Evolutionary conservation across 2,888 invertebrate species (phyloP), one percentile per base, ranked within the genome.

Genomic region (Syritta pipiens): DNA sequence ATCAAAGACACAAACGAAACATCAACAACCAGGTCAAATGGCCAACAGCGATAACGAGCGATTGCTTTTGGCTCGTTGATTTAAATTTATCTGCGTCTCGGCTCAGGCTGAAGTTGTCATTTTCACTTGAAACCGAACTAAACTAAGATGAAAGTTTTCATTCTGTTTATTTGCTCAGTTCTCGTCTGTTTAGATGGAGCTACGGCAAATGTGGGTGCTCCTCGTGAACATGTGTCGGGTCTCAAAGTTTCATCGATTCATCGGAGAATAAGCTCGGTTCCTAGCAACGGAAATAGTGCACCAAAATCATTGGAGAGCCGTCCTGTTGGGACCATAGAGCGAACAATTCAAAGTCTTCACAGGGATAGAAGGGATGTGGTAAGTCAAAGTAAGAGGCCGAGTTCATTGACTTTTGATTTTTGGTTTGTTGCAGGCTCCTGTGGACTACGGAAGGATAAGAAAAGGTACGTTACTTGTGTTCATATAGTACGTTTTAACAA

Each of bases 21-120:
- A 49, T 42, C 46, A 60, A 49, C 55, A 76, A 35, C 30, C 37
- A 71, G 57, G 46, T 59, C 49, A 71, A 48, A 53, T 14, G 63
- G 57, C 35, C 63, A 71, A 35, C n/a, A 17, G 22, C 24, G 71
- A 76, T 71, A 68, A 68, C 22, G 17, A 37, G 10, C 10, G 37
- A 26, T 44, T 32, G 12, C 14, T 28, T 53, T 32, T 32, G 10
- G 40, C 12, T 14, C 12, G 26, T 53, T 2, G 10, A 17, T 30
- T 44, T 1, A 35, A 22, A 62, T 12, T 28, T n/a, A 75, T 35
- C 20, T 20, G 35, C 44, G 10, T 10, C 9, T 46, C 40, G 19
- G n/a, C 24, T 44, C 40, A 75, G 69, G n/a, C 69, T 62, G 48
- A 42, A 14, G 4, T 26, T 60, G 20, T 9, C 19, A 35, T 22